These are phyloP conservation scores for Puffinus mauretanicus DNA, from an alignment of 2,113 vertebrate genomes.

Conservation along the genomic window DNA sequence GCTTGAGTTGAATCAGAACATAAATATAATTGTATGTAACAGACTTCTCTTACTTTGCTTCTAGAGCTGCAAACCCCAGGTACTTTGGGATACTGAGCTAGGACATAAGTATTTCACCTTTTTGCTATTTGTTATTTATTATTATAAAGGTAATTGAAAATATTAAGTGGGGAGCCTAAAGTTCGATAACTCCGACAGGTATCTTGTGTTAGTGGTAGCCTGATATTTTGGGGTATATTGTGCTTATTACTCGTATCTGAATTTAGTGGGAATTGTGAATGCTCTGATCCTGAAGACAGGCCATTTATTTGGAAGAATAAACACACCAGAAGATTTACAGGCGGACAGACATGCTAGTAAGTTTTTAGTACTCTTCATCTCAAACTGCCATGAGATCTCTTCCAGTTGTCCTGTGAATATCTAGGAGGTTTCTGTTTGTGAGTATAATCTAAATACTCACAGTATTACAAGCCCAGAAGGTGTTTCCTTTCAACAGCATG, in stretches of 20 bases:
- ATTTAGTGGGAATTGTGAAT: neutral
- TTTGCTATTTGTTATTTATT: neutral
- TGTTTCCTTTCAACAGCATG: neutral
- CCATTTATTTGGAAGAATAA: neutral
- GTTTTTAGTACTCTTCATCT: neutral
- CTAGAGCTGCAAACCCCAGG: neutral
- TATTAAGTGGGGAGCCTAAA: neutral
- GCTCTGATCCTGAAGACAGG: neutral
- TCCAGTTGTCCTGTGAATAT: neutral
- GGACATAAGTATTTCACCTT: neutral
- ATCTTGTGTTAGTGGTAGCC: neutral
- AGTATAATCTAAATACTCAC: neutral
- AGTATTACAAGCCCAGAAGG: neutral
- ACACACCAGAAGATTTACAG: neutral
- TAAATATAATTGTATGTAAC: neutral
- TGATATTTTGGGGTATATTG: neutral
- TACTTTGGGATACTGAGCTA: neutral
- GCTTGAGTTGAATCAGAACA: neutral
- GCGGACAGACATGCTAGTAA: fast-evolving
- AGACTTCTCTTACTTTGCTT: neutral
- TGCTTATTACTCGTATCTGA: neutral
- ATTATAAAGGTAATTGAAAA: neutral
- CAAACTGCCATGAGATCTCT: neutral
- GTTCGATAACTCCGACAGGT: neutral
- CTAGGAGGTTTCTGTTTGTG: neutral